phyloP scores from a whole-genome alignment of 2,797 vertebrate species.

The Myoxocephalus aenaeus region DNA sequence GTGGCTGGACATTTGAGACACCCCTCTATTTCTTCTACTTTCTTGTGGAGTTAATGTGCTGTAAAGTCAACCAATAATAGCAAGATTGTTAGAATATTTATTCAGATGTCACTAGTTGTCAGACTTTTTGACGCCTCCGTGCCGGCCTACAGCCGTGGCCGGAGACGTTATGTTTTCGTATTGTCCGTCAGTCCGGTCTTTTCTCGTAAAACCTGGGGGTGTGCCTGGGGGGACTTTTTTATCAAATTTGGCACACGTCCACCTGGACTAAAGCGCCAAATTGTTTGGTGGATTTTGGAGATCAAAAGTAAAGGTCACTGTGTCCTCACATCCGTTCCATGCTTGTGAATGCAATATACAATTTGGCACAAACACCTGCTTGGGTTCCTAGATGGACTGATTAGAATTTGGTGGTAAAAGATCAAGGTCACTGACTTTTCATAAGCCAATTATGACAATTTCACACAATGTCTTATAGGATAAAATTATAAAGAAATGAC shows the following conservation, averaged over 20 bases:
- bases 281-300: background rate
- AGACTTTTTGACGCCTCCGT: background rate
- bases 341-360: background rate
- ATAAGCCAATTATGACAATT: background rate
- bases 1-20: no score
- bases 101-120: background rate
- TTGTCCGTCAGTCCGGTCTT: background rate
- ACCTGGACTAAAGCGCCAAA: background rate
- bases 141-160: no score
- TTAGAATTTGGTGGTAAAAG: background rate
- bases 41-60: constrained; percentile 1
- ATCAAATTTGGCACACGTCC: background rate
- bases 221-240: background rate
- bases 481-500: background rate
- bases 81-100: no score
- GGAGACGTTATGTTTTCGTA: no score
- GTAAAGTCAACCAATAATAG: background rate
- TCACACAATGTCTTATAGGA: background rate
- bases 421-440: no score
- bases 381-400: background rate
- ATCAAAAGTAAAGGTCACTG: background rate
- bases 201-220: background rate
- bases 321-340: background rate
- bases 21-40: background rate
- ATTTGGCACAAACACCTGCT: no score